Evolutionary conservation across 2,888 invertebrate species (phyloP).

Genomic region (Eupsilia transversa): DNA sequence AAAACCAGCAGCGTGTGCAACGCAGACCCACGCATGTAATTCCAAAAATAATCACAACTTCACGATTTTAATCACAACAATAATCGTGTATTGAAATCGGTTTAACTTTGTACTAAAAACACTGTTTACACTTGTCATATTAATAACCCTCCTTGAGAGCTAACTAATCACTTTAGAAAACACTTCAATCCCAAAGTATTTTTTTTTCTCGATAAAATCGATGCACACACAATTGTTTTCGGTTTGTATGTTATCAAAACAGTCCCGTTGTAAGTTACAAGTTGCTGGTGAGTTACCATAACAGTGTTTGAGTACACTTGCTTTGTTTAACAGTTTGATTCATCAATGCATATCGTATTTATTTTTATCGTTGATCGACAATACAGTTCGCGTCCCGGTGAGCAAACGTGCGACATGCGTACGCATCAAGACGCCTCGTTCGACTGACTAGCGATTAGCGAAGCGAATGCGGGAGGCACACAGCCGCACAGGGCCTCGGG

Average conservation of each 20-base stretch:
- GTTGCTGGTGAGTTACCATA: slow-evolving; percentile 30
- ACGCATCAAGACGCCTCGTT: slow-evolving; percentile 43
- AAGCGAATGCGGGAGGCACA: slow-evolving; percentile 5
- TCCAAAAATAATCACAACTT: slow-evolving; percentile 58
- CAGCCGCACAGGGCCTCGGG: slow-evolving; percentile 8
- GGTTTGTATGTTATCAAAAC: slow-evolving; percentile 53
- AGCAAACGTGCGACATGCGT: slow-evolving; percentile 15
- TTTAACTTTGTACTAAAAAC: slow-evolving; percentile 35
- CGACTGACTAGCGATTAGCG: slow-evolving; percentile 28
- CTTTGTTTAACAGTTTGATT: slow-evolving; percentile 40
- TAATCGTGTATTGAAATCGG: slow-evolving; percentile 17
- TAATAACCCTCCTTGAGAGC: slow-evolving; percentile 1
- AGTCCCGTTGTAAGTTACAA: slow-evolving; percentile 27
- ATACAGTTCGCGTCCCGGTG: slow-evolving; percentile 13
- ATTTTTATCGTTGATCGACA: slow-evolving; percentile 44
- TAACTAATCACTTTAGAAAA: slow-evolving; percentile 53
- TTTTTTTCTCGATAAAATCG: slow-evolving; percentile 64
- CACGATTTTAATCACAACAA: slow-evolving; percentile 46
- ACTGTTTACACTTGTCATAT: slow-evolving; percentile 46
- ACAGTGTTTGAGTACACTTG: slow-evolving; percentile 29
- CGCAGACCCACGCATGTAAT: slow-evolving; percentile 50
- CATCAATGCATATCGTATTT: slow-evolving; percentile 54
- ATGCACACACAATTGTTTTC: slow-evolving; percentile 57
- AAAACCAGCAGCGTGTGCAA: slow-evolving; percentile 44
- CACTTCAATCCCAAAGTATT: slow-evolving; percentile 52